phyloP scores from a whole-genome alignment of 2,888 invertebrate species.

The Thymelicus lineola region DNA sequence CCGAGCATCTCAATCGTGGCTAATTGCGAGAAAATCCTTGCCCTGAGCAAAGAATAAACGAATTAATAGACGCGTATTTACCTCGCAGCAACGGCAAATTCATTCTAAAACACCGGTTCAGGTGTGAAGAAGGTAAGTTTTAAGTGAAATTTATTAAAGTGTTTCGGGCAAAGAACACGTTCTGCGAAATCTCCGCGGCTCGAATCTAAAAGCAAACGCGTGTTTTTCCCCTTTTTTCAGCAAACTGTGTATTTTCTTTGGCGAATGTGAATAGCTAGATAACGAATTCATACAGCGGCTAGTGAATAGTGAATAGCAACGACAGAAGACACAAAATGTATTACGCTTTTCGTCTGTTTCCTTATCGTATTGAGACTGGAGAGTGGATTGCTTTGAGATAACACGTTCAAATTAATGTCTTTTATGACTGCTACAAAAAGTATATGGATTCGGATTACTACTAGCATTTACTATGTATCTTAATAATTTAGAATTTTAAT shows the following conservation, averaged over 20 bases:
- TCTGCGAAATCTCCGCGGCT: constrained; percentile 39
- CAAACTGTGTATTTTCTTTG: constrained; percentile 18
- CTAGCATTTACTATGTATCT: too few relatives aligned
- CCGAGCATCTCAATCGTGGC: constrained; percentile 75
- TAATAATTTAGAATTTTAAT: too few relatives aligned
- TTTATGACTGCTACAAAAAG: too few relatives aligned
- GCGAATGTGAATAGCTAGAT: constrained; percentile 21
- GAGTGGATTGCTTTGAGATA: constrained; percentile 8
- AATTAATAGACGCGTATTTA: constrained; percentile 77
- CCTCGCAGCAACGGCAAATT: constrained; percentile 73
- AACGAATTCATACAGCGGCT: constrained; percentile 24
- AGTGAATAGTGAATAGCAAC: constrained; percentile 6
- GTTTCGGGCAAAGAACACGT: constrained; percentile 53
- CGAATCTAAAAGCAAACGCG: constrained; percentile 42
- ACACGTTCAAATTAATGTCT: neutral
- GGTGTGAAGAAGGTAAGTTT: constrained; percentile 75
- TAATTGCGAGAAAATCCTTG: constrained; percentile 81
- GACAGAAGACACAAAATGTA: constrained; percentile 12
- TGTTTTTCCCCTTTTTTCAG: constrained; percentile 29
- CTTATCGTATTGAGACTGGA: neutral
- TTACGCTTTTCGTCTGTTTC: constrained; percentile 3
- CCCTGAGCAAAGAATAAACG: constrained; percentile 76
- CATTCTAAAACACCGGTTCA: constrained; percentile 75
- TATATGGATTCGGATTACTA: too few relatives aligned
- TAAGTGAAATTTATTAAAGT: constrained; percentile 77